phyloP scores from a whole-genome alignment of 1,140 invertebrate species.

The Hydropsyche tenuis region DNA sequence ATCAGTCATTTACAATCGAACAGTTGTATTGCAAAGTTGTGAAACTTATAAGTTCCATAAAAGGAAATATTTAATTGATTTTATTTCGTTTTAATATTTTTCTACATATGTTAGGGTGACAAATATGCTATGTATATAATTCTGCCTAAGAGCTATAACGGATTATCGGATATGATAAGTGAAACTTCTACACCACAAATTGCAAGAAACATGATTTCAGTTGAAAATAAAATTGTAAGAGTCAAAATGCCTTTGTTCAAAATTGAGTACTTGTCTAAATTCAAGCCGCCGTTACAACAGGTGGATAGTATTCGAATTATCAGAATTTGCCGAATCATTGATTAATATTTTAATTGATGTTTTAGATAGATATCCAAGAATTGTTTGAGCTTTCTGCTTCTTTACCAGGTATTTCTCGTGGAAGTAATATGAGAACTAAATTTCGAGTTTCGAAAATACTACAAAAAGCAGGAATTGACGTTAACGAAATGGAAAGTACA shows the following conservation, averaged over 20 bases:
- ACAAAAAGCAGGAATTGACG: slow-evolving; percentile 82
- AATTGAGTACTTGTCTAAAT: slow-evolving; percentile 70
- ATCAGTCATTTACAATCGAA: no score
- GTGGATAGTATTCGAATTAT: slow-evolving; percentile 53
- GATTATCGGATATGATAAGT: slow-evolving; percentile 66
- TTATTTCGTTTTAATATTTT: no score
- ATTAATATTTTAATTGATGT: not conserved
- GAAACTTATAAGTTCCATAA: no score
- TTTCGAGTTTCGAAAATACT: slow-evolving; percentile 75
- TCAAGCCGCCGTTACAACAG: slow-evolving; percentile 68
- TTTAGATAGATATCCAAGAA: slow-evolving; percentile 72
- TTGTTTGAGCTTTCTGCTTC: slow-evolving; percentile 74
- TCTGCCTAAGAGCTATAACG: slow-evolving; percentile 69
- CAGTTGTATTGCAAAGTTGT: no score
- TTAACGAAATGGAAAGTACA: no score
- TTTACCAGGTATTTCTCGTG: slow-evolving; percentile 68
- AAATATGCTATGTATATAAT: slow-evolving; percentile 77
- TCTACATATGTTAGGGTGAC: slow-evolving; percentile 68
- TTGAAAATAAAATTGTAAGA: slow-evolving; percentile 67
- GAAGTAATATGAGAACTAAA: slow-evolving; percentile 58
- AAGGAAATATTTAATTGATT: no score
- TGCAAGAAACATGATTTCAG: slow-evolving; percentile 63
- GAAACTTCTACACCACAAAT: slow-evolving; percentile 65
- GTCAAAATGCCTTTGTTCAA: slow-evolving; percentile 79
- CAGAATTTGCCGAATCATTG: not conserved